A percentile compares a stretch with the other conserved stretches of the same genome.
Evolutionary conservation across 2,888 invertebrate species (phyloP).

Genomic region (Cyrtodaria siliqua): DNA sequence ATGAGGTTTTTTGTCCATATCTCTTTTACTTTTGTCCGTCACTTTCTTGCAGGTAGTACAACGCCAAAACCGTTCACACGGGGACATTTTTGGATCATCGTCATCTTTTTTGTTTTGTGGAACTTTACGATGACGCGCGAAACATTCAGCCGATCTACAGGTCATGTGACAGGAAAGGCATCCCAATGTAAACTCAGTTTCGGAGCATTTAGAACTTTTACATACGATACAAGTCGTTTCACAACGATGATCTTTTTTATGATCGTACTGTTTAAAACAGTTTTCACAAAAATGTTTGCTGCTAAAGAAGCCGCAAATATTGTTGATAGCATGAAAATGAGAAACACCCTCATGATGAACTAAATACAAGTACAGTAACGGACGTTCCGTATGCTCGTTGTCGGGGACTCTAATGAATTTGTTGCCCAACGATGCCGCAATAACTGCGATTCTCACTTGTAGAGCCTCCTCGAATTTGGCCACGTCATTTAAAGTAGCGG

Average conservation of each 20-base stretch:
- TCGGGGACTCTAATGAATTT: constrained; percentile 18
- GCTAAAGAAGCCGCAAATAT: constrained; percentile 17
- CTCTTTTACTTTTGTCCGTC: background rate
- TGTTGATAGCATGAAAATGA: constrained; percentile 21
- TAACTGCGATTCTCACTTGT: constrained; percentile 20
- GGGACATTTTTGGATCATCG: background rate
- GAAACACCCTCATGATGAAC: constrained; percentile 22
- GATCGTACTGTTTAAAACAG: constrained; percentile 21
- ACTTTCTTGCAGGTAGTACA: constrained; percentile 22
- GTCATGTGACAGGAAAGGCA: constrained; percentile 15
- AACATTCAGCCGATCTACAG: constrained; percentile 15
- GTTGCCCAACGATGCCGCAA: constrained; percentile 26
- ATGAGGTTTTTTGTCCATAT: background rate
- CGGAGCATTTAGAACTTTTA: too few species aligned
- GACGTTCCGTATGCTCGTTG: constrained; percentile 13
- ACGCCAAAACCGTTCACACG: constrained; percentile 9
- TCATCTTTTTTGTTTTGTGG: background rate
- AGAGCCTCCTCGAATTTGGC: constrained; percentile 12
- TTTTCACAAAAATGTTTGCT: constrained; percentile 1
- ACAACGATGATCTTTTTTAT: too few species aligned
- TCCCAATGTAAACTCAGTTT: too few species aligned
- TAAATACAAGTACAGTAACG: constrained; percentile 15
- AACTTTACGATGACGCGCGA: constrained; percentile 4
- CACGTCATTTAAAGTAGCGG: constrained; percentile 2
- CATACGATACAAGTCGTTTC: too few species aligned